These are phyloP conservation scores for Brachionus sp. DNA, from an alignment of 1,140 invertebrate species.

Conservation along the genomic window DNA sequence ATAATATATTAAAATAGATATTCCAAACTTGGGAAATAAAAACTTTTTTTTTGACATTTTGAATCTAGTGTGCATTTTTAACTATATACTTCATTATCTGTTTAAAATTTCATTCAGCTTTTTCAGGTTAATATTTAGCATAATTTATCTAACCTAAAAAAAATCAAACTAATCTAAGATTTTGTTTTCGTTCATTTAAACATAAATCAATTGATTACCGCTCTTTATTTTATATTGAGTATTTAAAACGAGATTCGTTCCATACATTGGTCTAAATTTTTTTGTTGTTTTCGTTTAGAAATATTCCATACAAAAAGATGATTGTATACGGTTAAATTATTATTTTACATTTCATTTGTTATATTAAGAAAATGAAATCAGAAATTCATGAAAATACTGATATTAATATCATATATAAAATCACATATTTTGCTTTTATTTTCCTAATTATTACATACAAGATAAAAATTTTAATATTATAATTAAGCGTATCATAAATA, in stretches of 20 bases:
- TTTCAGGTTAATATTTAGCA: neutral
- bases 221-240: neutral
- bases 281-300: neutral
- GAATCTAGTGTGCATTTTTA: no score
- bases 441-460: neutral
- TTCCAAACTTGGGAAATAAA: no score
- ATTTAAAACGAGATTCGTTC: neutral
- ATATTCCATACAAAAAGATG: neutral
- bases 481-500: neutral
- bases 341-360: slow-evolving; percentile 42
- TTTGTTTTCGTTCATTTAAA: neutral
- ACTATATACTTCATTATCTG: no score
- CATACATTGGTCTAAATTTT: neutral
- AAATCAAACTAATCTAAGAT: neutral
- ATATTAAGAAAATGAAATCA: neutral
- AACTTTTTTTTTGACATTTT: no score
- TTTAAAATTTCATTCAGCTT: no score
- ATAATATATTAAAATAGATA: no score
- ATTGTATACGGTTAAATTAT: slow-evolving; percentile 39
- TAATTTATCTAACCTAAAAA: slow-evolving; percentile 34
- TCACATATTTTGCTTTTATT: neutral
- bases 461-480: neutral
- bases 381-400: slow-evolving; percentile 5
- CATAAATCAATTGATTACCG: slow-evolving; percentile 18
- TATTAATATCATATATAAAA: neutral